Evolutionary conservation across 2,797 vertebrate species (phyloP), one percentile per base, ranked within the genome.

Genomic region (Choloepus didactylus): DNA sequence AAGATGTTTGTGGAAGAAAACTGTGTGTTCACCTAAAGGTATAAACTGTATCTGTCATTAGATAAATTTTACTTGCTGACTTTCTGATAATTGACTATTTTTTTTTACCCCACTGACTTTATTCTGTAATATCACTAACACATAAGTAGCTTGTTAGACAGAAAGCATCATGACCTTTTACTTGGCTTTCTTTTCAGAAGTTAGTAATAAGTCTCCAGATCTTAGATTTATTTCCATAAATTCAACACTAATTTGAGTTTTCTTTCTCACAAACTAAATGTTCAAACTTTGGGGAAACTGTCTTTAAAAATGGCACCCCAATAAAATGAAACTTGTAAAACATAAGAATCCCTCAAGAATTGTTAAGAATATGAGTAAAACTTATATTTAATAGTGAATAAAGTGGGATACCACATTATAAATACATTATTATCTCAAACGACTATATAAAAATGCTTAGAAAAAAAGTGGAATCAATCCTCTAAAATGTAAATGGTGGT

Each of bases 121-220:
- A 83, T 64, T 85, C 79, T 72, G 12, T 79, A 91, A 79, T 16
- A 81, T 91, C 38, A 94, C 25, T 89, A 86, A 77, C n/a, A 75
- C 6, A 29, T 16, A 89, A 64, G 66, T 44, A 92, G 49, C 64
- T 92, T 44, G 60, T 73, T 90, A 59, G 51, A 87, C 62, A 76
- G 83, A 96, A 84, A 54, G 59, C 72, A 91, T 88, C 35, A 7
- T 56, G 62, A 73, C 46, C 91, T 27, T 67, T 83, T 10, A 70
- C 62, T 76, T 92, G 88, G 82, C 73, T 93, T 92, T 93, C 77
- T 86, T 81, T 60, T 96, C 54, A 91, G 94, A 92, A 93, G 38
- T 44, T 67, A 51, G 31, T 75, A 89, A 67, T 90, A 94, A 94
- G 56, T 56, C 41, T 93, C 41, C 21, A 95, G 56, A 91, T 83